A percentile compares a stretch with the other conserved stretches of the same genome.
These are phyloP conservation scores for Xanthia icteritia DNA, from an alignment of 2,888 invertebrate genomes.

Conservation along the genomic window DNA sequence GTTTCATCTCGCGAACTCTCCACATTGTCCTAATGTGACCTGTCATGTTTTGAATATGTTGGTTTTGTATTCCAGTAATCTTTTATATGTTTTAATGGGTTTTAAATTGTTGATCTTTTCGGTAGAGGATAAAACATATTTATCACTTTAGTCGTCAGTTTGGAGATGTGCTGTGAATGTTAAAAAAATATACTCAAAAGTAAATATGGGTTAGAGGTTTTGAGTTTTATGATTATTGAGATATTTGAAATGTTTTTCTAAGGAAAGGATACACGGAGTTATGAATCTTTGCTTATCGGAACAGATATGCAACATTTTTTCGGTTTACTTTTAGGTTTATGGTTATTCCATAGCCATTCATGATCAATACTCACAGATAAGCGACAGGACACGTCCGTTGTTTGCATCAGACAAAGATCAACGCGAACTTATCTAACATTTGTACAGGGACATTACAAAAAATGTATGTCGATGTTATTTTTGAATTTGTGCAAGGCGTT, in stretches of 20 bases:
- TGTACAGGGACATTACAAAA: conserved; percentile 86
- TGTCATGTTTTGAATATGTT: conserved; percentile 56
- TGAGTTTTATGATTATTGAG: conserved; percentile 41
- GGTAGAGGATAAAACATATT: conserved; percentile 8
- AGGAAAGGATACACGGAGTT: conserved; percentile 59
- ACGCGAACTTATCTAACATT: conserved; percentile 88
- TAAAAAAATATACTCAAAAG: conserved; percentile 25
- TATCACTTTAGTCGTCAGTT: conserved; percentile 6
- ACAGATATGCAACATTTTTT: conserved; percentile 68
- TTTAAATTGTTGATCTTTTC: conserved; percentile 30
- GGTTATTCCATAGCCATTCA: conserved; percentile 76
- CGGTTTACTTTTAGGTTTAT: conserved; percentile 63
- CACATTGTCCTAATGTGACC: conserved; percentile 47
- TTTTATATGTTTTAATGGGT: conserved; percentile 47
- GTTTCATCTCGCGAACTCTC: conserved; percentile 55
- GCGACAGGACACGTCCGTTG: conserved; percentile 85
- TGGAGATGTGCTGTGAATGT: conserved; percentile 13
- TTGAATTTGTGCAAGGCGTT: conserved; percentile 90
- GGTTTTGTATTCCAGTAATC: conserved; percentile 39
- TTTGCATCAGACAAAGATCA: conserved; percentile 88
- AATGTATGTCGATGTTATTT: conserved; percentile 87
- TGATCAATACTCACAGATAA: conserved; percentile 82
- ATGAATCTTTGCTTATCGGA: conserved; percentile 61
- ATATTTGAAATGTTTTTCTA: conserved; percentile 56
- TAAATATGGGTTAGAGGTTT: conserved; percentile 33